phyloP scores from a whole-genome alignment of 2,888 invertebrate species.

The Tachina lurida region DNA sequence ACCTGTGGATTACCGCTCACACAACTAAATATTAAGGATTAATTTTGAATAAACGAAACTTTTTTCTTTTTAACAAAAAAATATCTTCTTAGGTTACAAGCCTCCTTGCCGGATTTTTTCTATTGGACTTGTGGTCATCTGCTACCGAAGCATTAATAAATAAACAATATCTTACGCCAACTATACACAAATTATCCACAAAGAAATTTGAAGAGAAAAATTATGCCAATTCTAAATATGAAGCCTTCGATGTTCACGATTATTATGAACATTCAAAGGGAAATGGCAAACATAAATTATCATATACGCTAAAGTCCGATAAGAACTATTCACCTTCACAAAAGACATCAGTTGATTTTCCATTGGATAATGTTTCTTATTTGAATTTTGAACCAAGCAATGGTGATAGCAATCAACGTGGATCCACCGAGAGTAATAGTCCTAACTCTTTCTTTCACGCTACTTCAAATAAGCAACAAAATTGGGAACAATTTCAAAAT shows the following conservation, averaged over 20 bases:
- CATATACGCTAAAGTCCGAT: neutral
- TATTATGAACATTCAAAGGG: slow-evolving; percentile 65
- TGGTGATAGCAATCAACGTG: slow-evolving; percentile 42
- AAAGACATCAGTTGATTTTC: slow-evolving; percentile 68
- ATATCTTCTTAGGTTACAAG: slow-evolving; percentile 58
- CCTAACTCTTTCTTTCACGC: slow-evolving; percentile 73
- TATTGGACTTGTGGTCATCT: slow-evolving; percentile 73
- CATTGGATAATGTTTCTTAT: slow-evolving; percentile 74
- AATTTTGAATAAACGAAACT: neutral
- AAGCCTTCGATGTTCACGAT: slow-evolving; percentile 79
- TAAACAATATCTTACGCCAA: slow-evolving; percentile 69
- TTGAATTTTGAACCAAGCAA: slow-evolving; percentile 72
- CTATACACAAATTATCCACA: slow-evolving; percentile 44
- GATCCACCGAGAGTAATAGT: slow-evolving; percentile 28
- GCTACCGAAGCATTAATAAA: slow-evolving; percentile 72
- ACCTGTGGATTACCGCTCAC: slow-evolving; percentile 68
- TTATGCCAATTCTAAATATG: slow-evolving; percentile 76
- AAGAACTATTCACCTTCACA: neutral
- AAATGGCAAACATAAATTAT: slow-evolving; percentile 45
- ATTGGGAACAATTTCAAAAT: neutral
- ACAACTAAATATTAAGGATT: slow-evolving; percentile 34
- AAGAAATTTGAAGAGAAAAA: slow-evolving; percentile 75
- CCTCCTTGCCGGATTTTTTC: slow-evolving; percentile 71
- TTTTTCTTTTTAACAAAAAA: slow-evolving; percentile 11
- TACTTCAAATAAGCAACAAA: no score